phyloP scores from a whole-genome alignment of 2,888 invertebrate species.

The Venustoraphidia nigricollis region DNA sequence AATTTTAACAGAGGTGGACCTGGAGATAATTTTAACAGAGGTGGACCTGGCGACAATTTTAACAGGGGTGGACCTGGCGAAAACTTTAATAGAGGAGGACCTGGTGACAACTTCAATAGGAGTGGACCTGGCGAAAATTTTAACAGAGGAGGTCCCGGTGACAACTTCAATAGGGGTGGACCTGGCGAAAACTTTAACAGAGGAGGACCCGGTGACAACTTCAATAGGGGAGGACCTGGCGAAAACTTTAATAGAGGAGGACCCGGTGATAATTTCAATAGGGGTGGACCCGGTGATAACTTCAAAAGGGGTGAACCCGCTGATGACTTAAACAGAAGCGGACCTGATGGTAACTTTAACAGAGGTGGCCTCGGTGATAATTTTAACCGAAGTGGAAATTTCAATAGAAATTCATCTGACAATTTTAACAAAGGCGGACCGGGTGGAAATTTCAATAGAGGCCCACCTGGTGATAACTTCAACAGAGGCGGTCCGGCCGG shows the following conservation, averaged over 20 bases:
- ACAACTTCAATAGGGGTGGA: constrained; percentile 4
- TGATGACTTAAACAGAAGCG: constrained; percentile 5
- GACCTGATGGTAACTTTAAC: neutral
- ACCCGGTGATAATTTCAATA: constrained; percentile 2
- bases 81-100: neutral
- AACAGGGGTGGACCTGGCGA: neutral
- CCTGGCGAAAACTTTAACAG: constrained; percentile 9
- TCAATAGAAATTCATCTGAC: neutral
- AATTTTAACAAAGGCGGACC: neutral
- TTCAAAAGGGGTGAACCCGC: constrained; percentile 6
- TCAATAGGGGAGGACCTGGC: too few species aligned
- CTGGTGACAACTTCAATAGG: neutral
- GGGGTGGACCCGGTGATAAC: neutral
- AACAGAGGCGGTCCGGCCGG: neutral
- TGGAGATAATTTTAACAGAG: neutral
- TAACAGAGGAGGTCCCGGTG: neutral
- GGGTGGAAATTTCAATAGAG: constrained; percentile 5
- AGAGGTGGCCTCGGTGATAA: constrained; percentile 5
- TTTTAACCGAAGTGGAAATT: neutral
- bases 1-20: constrained; percentile 1
- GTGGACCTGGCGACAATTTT: neutral
- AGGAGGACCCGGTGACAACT: neutral
- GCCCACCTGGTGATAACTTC: neutral
- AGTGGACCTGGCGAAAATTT: too few species aligned
- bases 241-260: too few species aligned